Evolutionary conservation across 2,113 vertebrate species (phyloP), one percentile per base, ranked within the genome.

Genomic region (Tyto alba): DNA sequence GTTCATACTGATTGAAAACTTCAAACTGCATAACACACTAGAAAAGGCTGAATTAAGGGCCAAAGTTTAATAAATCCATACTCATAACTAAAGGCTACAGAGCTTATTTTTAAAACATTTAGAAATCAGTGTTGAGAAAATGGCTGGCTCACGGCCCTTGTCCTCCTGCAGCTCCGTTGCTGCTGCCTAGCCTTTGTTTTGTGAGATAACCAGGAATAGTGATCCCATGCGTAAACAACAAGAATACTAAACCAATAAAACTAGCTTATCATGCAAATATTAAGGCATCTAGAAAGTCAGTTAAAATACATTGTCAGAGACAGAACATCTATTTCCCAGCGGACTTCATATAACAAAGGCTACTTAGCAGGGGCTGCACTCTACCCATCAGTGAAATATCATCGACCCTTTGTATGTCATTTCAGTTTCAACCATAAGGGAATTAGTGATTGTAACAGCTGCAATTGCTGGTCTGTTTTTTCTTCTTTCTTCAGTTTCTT

Each of bases 221-320:
- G 98, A 98, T 98, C 98, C 98, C 98, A 98, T 99, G 98, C 98
- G 98, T 98, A 98, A 99, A 98, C 98, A 98, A 98, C 98, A 98
- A 98, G 98, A 98, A 98, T 98, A 98, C 98, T 98, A 99, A 98
- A 98, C 98, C 98, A 98, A 98, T 96, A 98, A 98, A 98, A 99
- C 98, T 99, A 99, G 98, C 98, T 98, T 99, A 99, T 99, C 99
- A 99, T 99, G 99, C 99, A 99, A 99, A 99, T 99, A 99, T 99
- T 99, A 99, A 99, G 99, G 99, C 99, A 99, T 99, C 99, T 99
- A 99, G 98, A 98, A 98, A 98, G 98, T 98, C 98, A 98, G 98
- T 98, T 98, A 98, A 98, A 98, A 98, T 98, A 98, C 98, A 98
- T 98, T 97, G 97, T 98, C 97, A 94, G 98, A 98, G 99, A 99